Evolutionary conservation across 2,888 invertebrate species (phyloP).

Genomic region (Lithosia quadra): DNA sequence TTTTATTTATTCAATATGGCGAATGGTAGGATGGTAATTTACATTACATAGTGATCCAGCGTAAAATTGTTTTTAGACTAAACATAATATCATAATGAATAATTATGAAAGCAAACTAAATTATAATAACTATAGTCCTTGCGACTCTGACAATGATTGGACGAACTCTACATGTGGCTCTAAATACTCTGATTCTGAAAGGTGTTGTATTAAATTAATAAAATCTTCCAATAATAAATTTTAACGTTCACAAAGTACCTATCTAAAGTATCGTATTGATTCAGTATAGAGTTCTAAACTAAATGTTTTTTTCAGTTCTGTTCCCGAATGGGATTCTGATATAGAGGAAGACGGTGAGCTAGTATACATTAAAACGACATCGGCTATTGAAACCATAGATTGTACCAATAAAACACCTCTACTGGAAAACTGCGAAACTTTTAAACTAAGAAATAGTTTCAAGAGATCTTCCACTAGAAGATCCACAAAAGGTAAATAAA

Average conservation of each 20-base stretch:
- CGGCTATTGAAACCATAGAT: conserved; percentile 44
- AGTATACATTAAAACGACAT: conserved; percentile 88
- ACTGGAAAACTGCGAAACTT: conserved; percentile 77
- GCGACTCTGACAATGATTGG: conserved; percentile 82
- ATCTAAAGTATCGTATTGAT: neutral
- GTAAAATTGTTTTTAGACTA: neutral
- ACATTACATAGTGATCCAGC: neutral
- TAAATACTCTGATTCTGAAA: conserved; percentile 88
- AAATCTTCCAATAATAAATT: neutral
- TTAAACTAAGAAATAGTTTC: conserved; percentile 79
- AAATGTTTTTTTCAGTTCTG: conserved; percentile 79
- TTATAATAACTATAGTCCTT: conserved; percentile 69
- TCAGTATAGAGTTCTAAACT: neutral
- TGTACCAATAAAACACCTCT: conserved; percentile 64
- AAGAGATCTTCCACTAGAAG: conserved; percentile 79
- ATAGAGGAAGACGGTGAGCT: conserved; percentile 89
- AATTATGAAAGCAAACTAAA: conserved; percentile 64
- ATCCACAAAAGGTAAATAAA: conserved; percentile 73
- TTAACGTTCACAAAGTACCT: neutral
- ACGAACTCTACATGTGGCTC: conserved; percentile 81
- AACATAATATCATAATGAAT: conserved; percentile 61
- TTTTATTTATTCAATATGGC: conserved; percentile 1
- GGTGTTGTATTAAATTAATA: conserved; percentile 64
- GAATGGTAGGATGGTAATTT: neutral
- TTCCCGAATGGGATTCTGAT: conserved; percentile 90